Base-by-base conservation (phyloP, 2,797 vertebrate species). In the Centropyge bicolor region DNA sequence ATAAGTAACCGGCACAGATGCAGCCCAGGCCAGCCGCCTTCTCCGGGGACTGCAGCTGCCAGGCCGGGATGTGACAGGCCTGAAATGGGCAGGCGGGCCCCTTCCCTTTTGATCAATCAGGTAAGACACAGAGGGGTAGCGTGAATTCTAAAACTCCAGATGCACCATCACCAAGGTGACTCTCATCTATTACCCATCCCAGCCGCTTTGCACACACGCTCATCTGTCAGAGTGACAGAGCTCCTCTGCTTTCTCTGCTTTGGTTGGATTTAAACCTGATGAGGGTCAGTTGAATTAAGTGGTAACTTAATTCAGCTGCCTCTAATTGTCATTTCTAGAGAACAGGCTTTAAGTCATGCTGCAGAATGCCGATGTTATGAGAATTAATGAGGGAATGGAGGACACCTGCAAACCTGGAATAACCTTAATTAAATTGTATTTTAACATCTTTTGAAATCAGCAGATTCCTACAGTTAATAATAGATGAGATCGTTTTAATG, bases 71-170 rank as follows among this genome's bases (percentile, higher is more conserved):
- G 89, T 88, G 91, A 90, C 91, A 86, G 88, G 62, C 79, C 81
- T 43, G 12, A 74, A 91, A 88, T 87, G 74, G 92, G 85, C 86
- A 84, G 85, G 77, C 84, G 20, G 81, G 86, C 67, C 67, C 83
- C 73, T 86, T 92, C 91, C 48, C 80, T 91, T 94, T 91, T 92
- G 89, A 95, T 94, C 92, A 90, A 88, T 94, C 94, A 91, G 90
- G 69, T 81, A 70, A 66, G 87, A 90, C 84, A 90, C 78, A 83
- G 70, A 56, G 70, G 49, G 67, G 69, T 56, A 78, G 83, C 3
- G 45, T 89, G 90, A 89, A 92, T 93, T 87, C 77, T 90, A 85
- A 93, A 92, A 79, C 82, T 91, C 87, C 86, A 91, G 89, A 92
- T 94, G 89, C 88, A 84, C 79, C 36, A 24, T 83, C 82, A 72